phyloP scores from a whole-genome alignment of 2,113 vertebrate genomes.

The Malaclemys terrapin region DNA sequence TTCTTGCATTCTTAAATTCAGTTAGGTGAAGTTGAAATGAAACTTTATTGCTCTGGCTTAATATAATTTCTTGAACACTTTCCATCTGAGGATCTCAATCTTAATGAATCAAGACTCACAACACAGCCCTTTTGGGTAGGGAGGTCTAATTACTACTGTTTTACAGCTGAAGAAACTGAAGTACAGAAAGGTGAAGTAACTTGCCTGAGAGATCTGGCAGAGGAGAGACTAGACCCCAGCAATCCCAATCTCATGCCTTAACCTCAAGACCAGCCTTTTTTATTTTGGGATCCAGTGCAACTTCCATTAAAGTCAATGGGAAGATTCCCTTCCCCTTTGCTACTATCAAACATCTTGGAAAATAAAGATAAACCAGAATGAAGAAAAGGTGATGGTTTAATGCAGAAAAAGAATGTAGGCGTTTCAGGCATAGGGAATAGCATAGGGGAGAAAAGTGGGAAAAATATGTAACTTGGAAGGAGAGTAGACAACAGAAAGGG shows the following conservation, averaged over 20 bases:
- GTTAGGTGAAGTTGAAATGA: neutral
- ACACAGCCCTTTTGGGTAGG: neutral
- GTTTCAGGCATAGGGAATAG: neutral
- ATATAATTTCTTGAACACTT: neutral
- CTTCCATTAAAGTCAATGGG: neutral
- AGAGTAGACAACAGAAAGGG: neutral
- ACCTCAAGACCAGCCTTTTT: neutral
- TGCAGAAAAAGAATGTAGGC: neutral
- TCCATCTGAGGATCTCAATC: neutral
- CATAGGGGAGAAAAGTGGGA: neutral
- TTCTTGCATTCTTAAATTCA: conserved; percentile 25
- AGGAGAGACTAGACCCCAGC: neutral
- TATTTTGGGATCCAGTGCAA: neutral
- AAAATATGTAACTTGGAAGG: neutral
- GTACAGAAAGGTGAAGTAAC: neutral
- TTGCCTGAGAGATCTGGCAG: neutral
- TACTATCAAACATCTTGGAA: neutral
- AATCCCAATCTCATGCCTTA: neutral
- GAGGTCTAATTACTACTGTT: neutral
- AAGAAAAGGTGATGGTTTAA: neutral
- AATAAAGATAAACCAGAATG: neutral
- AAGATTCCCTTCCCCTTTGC: neutral
- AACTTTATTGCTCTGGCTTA: neutral
- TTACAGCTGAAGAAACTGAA: neutral
- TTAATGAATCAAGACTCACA: neutral